Percentiles rank a stretch among this genome's conserved stretches.
These are phyloP conservation scores for Thermophis baileyi DNA, from an alignment of 2,113 vertebrate genomes.

Conservation along the genomic window DNA sequence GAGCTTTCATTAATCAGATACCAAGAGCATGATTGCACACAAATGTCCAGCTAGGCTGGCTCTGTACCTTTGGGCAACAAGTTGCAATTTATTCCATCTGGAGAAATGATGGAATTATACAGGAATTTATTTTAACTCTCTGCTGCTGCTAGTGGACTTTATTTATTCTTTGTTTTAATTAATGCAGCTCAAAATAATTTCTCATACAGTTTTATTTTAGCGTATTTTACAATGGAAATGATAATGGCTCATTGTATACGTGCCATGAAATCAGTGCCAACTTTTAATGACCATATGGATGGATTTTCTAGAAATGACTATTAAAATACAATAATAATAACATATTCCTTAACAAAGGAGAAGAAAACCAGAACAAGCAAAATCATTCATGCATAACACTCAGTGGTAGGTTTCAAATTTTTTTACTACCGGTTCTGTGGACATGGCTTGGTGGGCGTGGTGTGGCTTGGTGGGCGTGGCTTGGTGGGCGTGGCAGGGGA, in stretches of 20 bases:
- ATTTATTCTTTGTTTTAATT: neutral
- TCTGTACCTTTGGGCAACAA: neutral
- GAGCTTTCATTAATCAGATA: neutral
- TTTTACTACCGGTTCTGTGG: too few species aligned
- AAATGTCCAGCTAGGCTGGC: neutral
- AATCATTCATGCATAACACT: neutral
- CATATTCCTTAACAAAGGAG: neutral
- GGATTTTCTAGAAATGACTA: neutral
- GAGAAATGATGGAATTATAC: neutral
- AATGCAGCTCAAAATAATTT: neutral
- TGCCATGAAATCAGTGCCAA: neutral
- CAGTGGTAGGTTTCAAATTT: too few species aligned
- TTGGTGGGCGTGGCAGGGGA: too few species aligned
- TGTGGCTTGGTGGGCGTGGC: too few species aligned
- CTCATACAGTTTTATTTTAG: neutral
- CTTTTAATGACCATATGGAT: neutral
- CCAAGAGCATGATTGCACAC: neutral
- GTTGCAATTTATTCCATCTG: neutral
- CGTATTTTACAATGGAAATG: neutral
- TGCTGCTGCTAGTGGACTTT: neutral
- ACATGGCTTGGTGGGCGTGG: too few species aligned
- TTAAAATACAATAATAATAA: neutral
- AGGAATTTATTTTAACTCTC: neutral
- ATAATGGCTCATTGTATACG: neutral
- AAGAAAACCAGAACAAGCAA: neutral